These are phyloP conservation scores for Archips xylosteana DNA, from an alignment of 2,888 invertebrate species.

Conservation along the genomic window DNA sequence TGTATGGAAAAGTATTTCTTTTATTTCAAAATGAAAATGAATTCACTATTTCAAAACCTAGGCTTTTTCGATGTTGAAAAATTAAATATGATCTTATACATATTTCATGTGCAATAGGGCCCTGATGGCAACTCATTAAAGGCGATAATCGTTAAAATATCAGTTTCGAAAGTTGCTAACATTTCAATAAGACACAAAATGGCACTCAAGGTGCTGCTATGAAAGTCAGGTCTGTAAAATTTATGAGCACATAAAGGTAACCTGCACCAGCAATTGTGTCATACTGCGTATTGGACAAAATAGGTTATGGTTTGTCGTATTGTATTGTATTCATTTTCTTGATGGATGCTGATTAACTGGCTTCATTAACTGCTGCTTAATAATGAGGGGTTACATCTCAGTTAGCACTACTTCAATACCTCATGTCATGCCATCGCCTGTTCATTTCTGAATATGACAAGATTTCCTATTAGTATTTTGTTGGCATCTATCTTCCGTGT, in stretches of 20 bases:
- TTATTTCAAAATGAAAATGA: no score
- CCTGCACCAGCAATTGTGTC: constrained; percentile 19
- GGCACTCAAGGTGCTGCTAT: background rate
- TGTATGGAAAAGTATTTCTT: background rate
- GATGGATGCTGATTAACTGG: no score
- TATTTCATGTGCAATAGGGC: background rate
- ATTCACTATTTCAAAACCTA: no score
- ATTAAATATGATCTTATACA: no score
- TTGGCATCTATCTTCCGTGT: background rate
- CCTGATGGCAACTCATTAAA: background rate
- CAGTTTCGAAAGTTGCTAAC: background rate
- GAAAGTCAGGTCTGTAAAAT: constrained; percentile 14
- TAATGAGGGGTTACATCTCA: no score
- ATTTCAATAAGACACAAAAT: background rate
- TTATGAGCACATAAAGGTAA: background rate
- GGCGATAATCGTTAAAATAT: background rate
- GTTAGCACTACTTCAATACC: no score
- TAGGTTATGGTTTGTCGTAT: constrained; percentile 20
- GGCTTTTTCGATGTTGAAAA: no score
- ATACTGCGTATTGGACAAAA: constrained; percentile 13
- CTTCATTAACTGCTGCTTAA: no score
- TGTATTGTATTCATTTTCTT: background rate
- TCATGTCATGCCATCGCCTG: background rate
- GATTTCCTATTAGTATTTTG: background rate
- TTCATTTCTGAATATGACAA: background rate